Evolutionary conservation across 2,888 invertebrate species (phyloP).

Genomic region (Hyposoter didymator): DNA sequence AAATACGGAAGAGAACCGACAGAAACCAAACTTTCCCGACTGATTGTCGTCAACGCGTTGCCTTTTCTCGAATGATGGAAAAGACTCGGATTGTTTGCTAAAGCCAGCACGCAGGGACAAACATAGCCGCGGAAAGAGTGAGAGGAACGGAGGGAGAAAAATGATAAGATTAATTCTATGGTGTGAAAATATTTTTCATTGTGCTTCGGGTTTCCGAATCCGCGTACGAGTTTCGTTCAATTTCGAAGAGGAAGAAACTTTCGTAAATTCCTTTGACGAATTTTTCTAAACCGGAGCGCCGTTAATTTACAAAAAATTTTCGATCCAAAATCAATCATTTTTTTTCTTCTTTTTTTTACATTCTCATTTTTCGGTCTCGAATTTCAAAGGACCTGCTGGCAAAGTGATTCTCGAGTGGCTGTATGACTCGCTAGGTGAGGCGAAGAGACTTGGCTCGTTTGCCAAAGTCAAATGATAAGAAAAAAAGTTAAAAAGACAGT

Average conservation of each 20-base stretch:
- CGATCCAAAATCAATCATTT: neutral
- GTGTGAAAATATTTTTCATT: neutral
- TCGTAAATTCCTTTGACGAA: neutral
- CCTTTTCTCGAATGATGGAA: constrained; percentile 7
- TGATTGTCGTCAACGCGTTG: constrained; percentile 46
- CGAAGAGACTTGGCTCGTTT: constrained; percentile 1
- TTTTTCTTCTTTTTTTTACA: neutral
- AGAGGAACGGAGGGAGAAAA: neutral
- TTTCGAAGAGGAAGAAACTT: neutral
- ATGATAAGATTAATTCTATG: neutral
- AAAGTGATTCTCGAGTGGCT: neutral
- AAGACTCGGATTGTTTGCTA: constrained; percentile 29
- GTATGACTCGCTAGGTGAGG: neutral
- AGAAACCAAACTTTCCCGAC: constrained; percentile 58
- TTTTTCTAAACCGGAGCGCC: neutral
- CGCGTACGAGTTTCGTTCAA: neutral
- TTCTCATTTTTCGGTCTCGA: neutral
- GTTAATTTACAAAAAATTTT: neutral
- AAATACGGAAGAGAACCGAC: constrained; percentile 28
- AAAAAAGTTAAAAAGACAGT: neutral
- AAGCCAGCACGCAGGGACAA: constrained; percentile 31
- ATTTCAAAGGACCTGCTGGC: neutral
- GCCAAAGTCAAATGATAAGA: neutral
- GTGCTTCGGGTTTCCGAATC: neutral
- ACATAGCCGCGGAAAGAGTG: neutral